Base-by-base conservation (phyloP, 2,888 invertebrate species). In the Agrochola macilenta region DNA sequence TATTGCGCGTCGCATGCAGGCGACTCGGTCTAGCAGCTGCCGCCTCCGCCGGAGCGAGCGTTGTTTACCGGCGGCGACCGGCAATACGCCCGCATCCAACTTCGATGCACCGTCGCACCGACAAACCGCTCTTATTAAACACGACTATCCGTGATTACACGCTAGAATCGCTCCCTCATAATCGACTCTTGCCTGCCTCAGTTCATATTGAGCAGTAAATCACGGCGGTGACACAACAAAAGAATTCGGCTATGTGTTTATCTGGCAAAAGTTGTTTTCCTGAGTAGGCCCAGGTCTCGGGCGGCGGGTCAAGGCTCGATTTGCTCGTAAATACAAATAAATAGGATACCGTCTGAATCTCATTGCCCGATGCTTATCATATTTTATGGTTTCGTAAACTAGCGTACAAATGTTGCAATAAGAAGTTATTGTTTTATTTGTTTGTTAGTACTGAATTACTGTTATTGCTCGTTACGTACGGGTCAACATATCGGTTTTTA, bases 1-100 rank as follows among this genome's bases (percentile, higher is more conserved):
- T 96, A 96, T 96, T 96, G 96, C 96, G 95, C 96, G 96, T 96
- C 96, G 95, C 91, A 90, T 93, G 95, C 96, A 96, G 96, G 91
- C 94, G 90, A 88, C 81, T 83, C 89, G 91, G 74, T 87, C 89
- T 90, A 89, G 90, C 95, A 94, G 95, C 94, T 94, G 94, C 92
- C 93, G 93, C 76, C 66, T 43, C 92, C 93, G 93, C 91, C 90
- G 90, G 91, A 90, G 83, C 89, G 92, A 92, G 90, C 91, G 90
- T 92, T 95, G 95, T 96, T 95, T 95, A 95, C 95, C 94, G 94
- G 90, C 90, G 90, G 89, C 89, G 85, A 87, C 86, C 90, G 90
- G 90, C 92, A 87, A 91, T 92, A 90, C 90, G 89, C 92, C 93
- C 92, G 95, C 93, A 93, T 93, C 91, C 88, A 90, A 90, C 90